Percentiles rank a stretch among this genome's conserved stretches.
These are phyloP conservation scores for Patagioenas fasciata DNA, from an alignment of 2,113 vertebrate species.

Conservation along the genomic window DNA sequence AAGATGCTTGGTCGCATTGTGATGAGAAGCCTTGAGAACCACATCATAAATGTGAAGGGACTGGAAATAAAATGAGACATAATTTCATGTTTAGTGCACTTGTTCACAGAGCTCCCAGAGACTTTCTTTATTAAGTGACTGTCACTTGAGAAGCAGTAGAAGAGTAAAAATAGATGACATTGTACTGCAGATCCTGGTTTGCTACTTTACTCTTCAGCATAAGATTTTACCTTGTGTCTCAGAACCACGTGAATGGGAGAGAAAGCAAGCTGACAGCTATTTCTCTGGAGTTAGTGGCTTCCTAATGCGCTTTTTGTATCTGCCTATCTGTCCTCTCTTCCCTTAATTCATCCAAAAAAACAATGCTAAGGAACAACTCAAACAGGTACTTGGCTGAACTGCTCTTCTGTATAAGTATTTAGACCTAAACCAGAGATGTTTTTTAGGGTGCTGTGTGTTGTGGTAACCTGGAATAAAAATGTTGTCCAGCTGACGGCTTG, in stretches of 20 bases:
- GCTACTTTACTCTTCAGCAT: background rate
- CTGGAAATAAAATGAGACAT: background rate
- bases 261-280: background rate
- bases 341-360: background rate
- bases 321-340: background rate
- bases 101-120: background rate
- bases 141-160: conserved; percentile 42
- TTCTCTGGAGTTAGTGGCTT: background rate
- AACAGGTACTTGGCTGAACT: background rate
- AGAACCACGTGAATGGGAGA: conserved; percentile 1
- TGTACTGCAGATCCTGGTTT: conserved; percentile 8
- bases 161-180: conserved; percentile 30
- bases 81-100: background rate
- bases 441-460: background rate
- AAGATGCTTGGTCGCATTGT: background rate
- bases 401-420: background rate
- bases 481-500: background rate
- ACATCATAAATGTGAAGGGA: background rate
- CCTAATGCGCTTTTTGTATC: background rate
- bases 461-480: background rate
- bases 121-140: conserved; percentile 39
- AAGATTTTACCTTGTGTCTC: conserved; percentile 26
- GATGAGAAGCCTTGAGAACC: background rate
- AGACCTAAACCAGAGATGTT: background rate
- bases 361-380: background rate